Percentiles rank a stretch among this genome's conserved stretches.
These are phyloP conservation scores for Chascanopsetta lugubris DNA, from an alignment of 2,113 vertebrate species.

Conservation along the genomic window DNA sequence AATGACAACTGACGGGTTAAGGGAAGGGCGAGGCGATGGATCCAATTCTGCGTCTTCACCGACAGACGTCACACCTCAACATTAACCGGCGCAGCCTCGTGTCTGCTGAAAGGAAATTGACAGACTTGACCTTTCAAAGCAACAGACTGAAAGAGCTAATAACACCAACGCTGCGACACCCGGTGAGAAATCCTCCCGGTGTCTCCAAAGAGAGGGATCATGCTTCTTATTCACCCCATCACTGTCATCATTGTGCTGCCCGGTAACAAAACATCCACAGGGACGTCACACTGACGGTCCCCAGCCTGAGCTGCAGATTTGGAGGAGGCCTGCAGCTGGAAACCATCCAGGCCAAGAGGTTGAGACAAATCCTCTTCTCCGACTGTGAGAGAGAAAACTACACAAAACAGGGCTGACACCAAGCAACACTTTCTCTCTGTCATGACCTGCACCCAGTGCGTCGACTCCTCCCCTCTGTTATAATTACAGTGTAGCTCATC, in stretches of 20 bases:
- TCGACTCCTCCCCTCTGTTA: conserved; percentile 3
- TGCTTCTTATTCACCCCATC: conserved; percentile 31
- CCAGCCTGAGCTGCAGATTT: conserved; percentile 50
- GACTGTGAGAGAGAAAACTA: conserved; percentile 36
- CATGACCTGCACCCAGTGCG: conserved; percentile 13
- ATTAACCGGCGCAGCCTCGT: too few species aligned
- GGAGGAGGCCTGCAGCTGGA: conserved; percentile 43
- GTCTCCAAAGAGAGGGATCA: conserved; percentile 15
- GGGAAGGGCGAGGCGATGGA: too few species aligned
- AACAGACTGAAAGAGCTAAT: conserved; percentile 1
- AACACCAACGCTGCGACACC: neutral
- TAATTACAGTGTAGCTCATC: conserved; percentile 29
- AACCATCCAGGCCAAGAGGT: conserved; percentile 42
- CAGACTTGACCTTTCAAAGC: neutral
- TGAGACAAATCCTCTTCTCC: conserved; percentile 42
- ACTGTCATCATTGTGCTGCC: conserved; percentile 34
- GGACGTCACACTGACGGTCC: conserved; percentile 8
- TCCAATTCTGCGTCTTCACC: too few species aligned
- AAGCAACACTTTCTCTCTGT: conserved; percentile 25
- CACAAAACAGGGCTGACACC: conserved; percentile 24
- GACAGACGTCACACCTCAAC: too few species aligned
- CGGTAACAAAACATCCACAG: conserved; percentile 37
- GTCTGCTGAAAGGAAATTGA: neutral
- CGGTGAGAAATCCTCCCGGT: conserved; percentile 17
- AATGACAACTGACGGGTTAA: too few species aligned